A percentile compares a stretch with the other conserved stretches of the same genome.
Evolutionary conservation across 2,888 invertebrate genomes (phyloP).

Genomic region (Drosophila limbata): DNA sequence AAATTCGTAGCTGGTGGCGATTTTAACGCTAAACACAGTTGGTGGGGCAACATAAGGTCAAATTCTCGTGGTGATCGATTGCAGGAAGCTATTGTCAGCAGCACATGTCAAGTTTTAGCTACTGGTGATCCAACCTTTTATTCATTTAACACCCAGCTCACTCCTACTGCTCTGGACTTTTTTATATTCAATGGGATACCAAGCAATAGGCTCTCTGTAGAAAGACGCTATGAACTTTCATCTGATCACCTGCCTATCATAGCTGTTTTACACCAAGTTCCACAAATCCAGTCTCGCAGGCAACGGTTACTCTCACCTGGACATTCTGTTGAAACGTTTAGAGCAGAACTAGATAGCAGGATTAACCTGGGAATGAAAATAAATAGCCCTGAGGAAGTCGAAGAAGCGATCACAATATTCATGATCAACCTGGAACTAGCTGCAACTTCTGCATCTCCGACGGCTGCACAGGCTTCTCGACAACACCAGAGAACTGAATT

Average conservation of each 20-base stretch:
- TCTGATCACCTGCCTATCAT: conserved; percentile 18
- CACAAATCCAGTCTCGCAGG: background rate
- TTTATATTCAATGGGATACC: conserved; percentile 12
- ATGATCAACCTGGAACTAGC: too few relatives aligned
- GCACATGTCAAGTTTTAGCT: too few relatives aligned
- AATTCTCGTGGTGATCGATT: too few relatives aligned
- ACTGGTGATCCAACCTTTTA: too few relatives aligned
- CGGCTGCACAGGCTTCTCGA: too few relatives aligned
- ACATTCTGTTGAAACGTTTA: conserved; percentile 5
- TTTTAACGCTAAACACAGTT: too few relatives aligned
- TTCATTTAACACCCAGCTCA: conserved; percentile 7
- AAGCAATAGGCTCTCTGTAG: background rate
- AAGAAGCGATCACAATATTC: conserved; percentile 1
- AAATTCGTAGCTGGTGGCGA: too few relatives aligned
- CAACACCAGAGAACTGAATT: background rate
- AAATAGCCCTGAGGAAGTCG: conserved; percentile 17
- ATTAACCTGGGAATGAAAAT: conserved; percentile 16
- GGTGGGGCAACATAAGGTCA: too few relatives aligned
- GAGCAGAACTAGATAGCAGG: conserved; percentile 6
- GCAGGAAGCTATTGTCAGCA: too few relatives aligned
- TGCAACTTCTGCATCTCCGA: too few relatives aligned
- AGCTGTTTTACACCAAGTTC: background rate
- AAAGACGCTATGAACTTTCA: conserved; percentile 5
- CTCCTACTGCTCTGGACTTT: conserved; percentile 18
- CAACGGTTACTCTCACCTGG: conserved; percentile 9